Conservation (phyloP, 2,797 vertebrate species). For the Epinephelus malabaricus region DNA sequence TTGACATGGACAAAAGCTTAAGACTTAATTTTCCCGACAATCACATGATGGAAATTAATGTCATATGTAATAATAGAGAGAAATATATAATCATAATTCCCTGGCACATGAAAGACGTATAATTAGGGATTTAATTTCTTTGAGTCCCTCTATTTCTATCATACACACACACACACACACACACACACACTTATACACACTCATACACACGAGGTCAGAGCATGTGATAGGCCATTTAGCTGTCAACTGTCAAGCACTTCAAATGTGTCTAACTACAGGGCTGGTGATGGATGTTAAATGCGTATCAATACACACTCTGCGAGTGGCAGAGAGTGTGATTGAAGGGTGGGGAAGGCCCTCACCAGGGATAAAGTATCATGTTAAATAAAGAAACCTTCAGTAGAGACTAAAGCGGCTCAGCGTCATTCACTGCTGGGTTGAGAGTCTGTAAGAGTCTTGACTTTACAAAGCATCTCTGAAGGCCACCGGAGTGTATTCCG, state of each 20-base stretch:
- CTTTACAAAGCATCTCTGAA: slow-evolving; percentile 41
- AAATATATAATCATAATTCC: slow-evolving; percentile 19
- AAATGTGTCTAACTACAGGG: slow-evolving; percentile 17
- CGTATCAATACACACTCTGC: slow-evolving; percentile 34
- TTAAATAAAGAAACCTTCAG: slow-evolving; percentile 49
- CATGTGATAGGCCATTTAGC: slow-evolving; percentile 27
- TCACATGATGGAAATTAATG: slow-evolving; percentile 32
- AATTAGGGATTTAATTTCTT: slow-evolving; percentile 40
- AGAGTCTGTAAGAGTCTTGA: slow-evolving; percentile 44
- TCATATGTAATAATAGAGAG: slow-evolving; percentile 37
- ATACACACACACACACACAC: no score
- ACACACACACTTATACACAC: neutral
- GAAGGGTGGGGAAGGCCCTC: slow-evolving; percentile 19
- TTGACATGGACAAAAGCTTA: neutral
- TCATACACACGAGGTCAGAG: slow-evolving; percentile 2
- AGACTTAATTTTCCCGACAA: slow-evolving; percentile 21
- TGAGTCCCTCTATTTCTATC: neutral
- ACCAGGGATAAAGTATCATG: slow-evolving; percentile 6
- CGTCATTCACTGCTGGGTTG: neutral
- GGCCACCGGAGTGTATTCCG: slow-evolving; percentile 19
- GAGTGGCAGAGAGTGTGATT: neutral
- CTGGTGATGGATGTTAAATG: slow-evolving; percentile 22
- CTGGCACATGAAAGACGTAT: slow-evolving; percentile 6
- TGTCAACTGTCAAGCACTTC: slow-evolving; percentile 11
- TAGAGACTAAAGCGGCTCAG: neutral